A percentile compares a stretch with the other conserved stretches of the same genome.
These are phyloP conservation scores for Otolemur garnettii DNA, from an alignment of 2,113 vertebrate genomes.

Conservation along the genomic window DNA sequence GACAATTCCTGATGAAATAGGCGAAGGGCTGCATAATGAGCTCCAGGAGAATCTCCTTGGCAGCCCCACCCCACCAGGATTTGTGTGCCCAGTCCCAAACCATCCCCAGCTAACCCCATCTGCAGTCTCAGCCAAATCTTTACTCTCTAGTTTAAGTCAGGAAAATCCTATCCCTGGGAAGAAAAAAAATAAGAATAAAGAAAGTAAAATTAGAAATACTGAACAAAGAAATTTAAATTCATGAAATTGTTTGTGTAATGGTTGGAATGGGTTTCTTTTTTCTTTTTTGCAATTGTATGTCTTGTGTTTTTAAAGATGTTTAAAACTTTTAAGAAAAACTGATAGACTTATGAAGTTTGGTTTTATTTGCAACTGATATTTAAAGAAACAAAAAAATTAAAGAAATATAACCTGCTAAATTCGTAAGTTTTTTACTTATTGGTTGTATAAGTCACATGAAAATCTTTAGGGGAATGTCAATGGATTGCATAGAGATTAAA, in stretches of 20 bases:
- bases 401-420: conserved; percentile 64
- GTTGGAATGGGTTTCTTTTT: neutral
- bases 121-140: neutral
- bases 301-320: conserved; percentile 13
- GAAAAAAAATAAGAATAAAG: conserved; percentile 9
- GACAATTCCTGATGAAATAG: conserved; percentile 25
- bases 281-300: neutral
- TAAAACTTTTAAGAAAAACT: conserved; percentile 56
- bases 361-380: conserved; percentile 65
- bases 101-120: neutral
- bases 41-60: neutral
- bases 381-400: conserved; percentile 41
- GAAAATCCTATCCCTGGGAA: conserved; percentile 4
- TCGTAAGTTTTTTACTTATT: conserved; percentile 60
- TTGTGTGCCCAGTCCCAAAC: neutral
- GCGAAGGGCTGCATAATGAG: conserved; percentile 33
- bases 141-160: conserved; percentile 1
- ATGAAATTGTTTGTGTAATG: conserved; percentile 16
- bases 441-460: conserved; percentile 41
- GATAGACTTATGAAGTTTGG: conserved; percentile 53
- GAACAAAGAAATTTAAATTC: conserved; percentile 47
- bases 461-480: conserved; percentile 63
- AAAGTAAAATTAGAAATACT: conserved; percentile 4
- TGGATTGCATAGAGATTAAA: conserved; percentile 71
- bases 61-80: neutral